Percentiles rank a stretch among this genome's conserved stretches.
Conservation (phyloP, 2,797 vertebrate species). For the Betta splendens region DNA sequence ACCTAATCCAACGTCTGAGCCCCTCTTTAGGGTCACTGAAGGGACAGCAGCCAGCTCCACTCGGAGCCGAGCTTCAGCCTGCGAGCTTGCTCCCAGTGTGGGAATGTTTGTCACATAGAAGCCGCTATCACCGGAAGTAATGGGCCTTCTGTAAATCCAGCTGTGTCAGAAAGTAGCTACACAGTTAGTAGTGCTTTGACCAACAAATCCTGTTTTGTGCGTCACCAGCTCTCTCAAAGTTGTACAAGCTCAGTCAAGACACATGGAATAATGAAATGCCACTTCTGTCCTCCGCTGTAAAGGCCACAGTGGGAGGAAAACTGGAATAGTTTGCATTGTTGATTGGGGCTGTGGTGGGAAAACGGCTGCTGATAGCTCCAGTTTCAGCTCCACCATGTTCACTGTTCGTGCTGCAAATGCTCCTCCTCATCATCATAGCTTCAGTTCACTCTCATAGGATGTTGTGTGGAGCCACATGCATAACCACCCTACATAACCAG, state of each 20-base stretch:
- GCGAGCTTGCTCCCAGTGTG: conserved; percentile 14
- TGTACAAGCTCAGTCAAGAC: conserved; percentile 6
- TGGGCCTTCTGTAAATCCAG: too few relatives aligned
- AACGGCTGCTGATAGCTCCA: conserved; percentile 22
- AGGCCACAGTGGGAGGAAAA: conserved; percentile 34
- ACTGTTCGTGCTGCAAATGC: too few relatives aligned
- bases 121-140: too few relatives aligned
- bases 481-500: too few relatives aligned
- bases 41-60: conserved; percentile 23
- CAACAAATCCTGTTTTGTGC: conserved; percentile 38
- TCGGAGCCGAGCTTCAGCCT: conserved; percentile 37
- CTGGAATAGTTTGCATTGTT: conserved; percentile 57
- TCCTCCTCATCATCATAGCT: too few relatives aligned
- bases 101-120: too few relatives aligned
- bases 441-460: background rate
- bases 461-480: too few relatives aligned
- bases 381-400: too few relatives aligned
- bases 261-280: conserved; percentile 47
- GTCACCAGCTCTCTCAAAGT: conserved; percentile 11
- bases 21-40: conserved; percentile 30
- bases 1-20: conserved; percentile 37
- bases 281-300: conserved; percentile 61
- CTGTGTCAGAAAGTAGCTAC: background rate
- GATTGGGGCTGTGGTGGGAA: conserved; percentile 16
- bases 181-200: conserved; percentile 36